Percentiles rank a stretch among this genome's conserved stretches.
phyloP scores from a whole-genome alignment of 2,888 invertebrate genomes.

The Platypus cylindrus region DNA sequence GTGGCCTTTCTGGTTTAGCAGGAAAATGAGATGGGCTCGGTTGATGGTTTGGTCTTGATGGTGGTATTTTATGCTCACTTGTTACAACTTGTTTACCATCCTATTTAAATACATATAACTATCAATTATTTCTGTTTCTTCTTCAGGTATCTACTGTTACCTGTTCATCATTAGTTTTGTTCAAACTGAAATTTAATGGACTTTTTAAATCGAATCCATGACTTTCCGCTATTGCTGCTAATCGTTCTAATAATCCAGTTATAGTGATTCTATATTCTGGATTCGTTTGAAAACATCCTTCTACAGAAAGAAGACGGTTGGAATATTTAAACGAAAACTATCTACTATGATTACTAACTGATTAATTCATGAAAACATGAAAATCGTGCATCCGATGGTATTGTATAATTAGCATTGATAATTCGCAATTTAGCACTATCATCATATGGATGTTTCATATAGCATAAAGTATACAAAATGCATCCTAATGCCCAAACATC shows the following conservation, averaged over 20 bases:
- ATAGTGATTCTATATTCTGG: constrained; percentile 72
- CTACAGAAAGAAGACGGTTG: constrained; percentile 33
- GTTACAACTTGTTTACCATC: constrained; percentile 15
- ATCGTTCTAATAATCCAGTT: constrained; percentile 65
- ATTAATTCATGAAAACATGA: constrained; percentile 82
- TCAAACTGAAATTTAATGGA: constrained; percentile 40
- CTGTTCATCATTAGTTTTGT: constrained; percentile 30
- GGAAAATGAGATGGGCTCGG: constrained; percentile 18
- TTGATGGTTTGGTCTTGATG: constrained; percentile 17
- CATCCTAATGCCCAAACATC: constrained; percentile 98
- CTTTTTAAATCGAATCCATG: constrained; percentile 71
- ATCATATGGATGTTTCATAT: constrained; percentile 91
- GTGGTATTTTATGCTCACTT: constrained; percentile 21
- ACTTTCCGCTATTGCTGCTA: constrained; percentile 82
- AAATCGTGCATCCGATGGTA: constrained; percentile 71
- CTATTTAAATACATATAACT: constrained; percentile 2
- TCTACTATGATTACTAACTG: constrained; percentile 48
- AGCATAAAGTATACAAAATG: constrained; percentile 83
- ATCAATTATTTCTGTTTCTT: not conserved
- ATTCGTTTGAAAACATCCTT: constrained; percentile 68
- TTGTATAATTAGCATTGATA: constrained; percentile 86
- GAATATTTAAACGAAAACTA: constrained; percentile 5
- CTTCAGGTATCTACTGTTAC: constrained; percentile 3
- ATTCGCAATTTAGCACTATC: constrained; percentile 92
- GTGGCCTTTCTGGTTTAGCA: constrained; percentile 21